A percentile compares a stretch with the other conserved stretches of the same genome.
Evolutionary conservation across 2,888 invertebrate genomes (phyloP).

Genomic region (Tenthredo mesomela): DNA sequence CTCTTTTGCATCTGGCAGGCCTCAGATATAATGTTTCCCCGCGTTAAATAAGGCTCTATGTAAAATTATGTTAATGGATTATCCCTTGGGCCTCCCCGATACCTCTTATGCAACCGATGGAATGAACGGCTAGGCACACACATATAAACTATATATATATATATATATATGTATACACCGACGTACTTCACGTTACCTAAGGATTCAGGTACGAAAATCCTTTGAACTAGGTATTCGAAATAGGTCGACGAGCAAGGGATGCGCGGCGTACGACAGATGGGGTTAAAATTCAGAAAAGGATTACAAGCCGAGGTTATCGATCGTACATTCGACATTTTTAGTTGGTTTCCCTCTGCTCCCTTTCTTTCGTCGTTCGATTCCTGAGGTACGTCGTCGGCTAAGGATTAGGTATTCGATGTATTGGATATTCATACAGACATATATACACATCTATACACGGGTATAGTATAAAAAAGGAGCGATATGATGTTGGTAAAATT

Average conservation of each 20-base stretch:
- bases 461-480: neutral
- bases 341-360: slow-evolving; percentile 62
- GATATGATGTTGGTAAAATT: slow-evolving; percentile 8
- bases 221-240: slow-evolving; percentile 48
- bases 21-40: slow-evolving; percentile 73
- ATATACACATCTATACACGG: neutral
- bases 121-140: slow-evolving; percentile 15
- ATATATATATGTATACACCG: neutral
- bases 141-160: neutral
- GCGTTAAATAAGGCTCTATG: slow-evolving; percentile 69
- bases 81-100: slow-evolving; percentile 68
- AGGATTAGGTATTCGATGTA: slow-evolving; percentile 23
- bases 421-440: neutral
- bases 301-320: slow-evolving; percentile 73
- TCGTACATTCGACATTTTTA: slow-evolving; percentile 72
- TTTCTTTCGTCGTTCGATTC: neutral
- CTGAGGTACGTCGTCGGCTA: slow-evolving; percentile 20
- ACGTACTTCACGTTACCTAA: slow-evolving; percentile 2
- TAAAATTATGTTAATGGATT: slow-evolving; percentile 79
- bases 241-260: slow-evolving; percentile 51
- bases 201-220: slow-evolving; percentile 50
- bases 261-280: slow-evolving; percentile 74
- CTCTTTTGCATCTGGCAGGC: slow-evolving; percentile 76
- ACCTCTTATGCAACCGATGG: slow-evolving; percentile 50
- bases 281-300: slow-evolving; percentile 77